Evolutionary conservation across 2,797 vertebrate genomes (phyloP), one percentile per base, ranked within the genome.

Genomic region (Psittacula derbiana): DNA sequence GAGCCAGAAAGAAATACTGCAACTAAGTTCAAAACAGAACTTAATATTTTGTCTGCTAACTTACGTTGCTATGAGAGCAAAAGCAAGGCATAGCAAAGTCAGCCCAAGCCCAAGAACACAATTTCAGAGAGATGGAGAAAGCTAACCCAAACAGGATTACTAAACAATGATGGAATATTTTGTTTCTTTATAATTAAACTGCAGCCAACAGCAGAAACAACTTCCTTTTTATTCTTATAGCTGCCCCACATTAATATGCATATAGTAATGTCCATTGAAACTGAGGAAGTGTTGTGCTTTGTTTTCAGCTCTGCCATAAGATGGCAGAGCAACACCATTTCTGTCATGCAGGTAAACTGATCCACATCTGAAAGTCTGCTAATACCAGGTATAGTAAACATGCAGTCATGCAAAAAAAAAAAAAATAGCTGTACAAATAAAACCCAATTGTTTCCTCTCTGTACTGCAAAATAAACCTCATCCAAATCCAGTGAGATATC

Each of bases 311-410:
- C 89, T 55, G 71, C 96, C 96, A 49, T 81, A 43, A 96, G 96
- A 60, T 92, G 97, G 97, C 97, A 97, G 53, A 88, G 44, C 53
- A 90, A n/a, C 55, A 38, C 70, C 69, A 25, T 30, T 6, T 50
- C 66, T 80, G 25, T 40, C 33, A 1, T 0, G 2, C 31, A 58
- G 11, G 7, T 0, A 18, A 7, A 7, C 0, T 8, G 50, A 16
- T 28, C 9, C 4, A 5, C 18, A 14, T 0, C 18, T 4, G 7
- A 4, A 4, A 24, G 3, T 9, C 18, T 4, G 30, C 3, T 24
- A 16, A 4, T 60, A 55, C 43, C 64, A 30, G 49, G 1, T 13
- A 16, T 1, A 5, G 16, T 2, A 15, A 83, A 53, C 38, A 19
- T 1, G 0, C 41, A 71, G 67, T 49, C 58, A 9, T 3, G 16